A percentile compares a stretch with the other conserved stretches of the same genome.
Conservation (phyloP, 53 echinoderm and acorn worm species). For the Stichopus horrens region DNA sequence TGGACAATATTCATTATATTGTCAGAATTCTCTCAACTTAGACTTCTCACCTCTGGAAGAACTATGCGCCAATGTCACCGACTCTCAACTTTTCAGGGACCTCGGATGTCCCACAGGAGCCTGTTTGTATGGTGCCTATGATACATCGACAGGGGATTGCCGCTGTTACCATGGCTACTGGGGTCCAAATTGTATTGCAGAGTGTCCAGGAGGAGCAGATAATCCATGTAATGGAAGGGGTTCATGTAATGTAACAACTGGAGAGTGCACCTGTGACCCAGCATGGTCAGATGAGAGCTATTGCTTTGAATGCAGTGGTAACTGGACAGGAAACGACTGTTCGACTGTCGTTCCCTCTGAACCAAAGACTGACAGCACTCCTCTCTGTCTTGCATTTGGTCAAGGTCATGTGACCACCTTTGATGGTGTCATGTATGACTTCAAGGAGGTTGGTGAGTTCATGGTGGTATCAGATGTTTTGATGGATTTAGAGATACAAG, state of each 20-base stretch:
- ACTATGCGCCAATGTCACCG: constrained; percentile 65
- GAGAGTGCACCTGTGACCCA: constrained; percentile 70
- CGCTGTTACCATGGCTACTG: constrained; percentile 75
- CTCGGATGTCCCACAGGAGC: constrained; percentile 65
- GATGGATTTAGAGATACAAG: constrained; percentile 58
- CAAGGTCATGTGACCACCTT: constrained; percentile 81
- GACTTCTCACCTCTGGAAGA: constrained; percentile 45
- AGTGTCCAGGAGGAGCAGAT: constrained; percentile 72
- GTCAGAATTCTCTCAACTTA: constrained; percentile 62
- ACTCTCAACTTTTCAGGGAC: constrained; percentile 55
- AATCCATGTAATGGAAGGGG: constrained; percentile 78
- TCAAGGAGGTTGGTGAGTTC: constrained; percentile 89
- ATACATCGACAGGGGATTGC: constrained; percentile 57
- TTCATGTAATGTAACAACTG: constrained; percentile 66
- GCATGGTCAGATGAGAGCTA: constrained; percentile 73
- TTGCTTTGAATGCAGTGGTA: constrained; percentile 69
- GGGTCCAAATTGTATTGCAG: constrained; percentile 61
- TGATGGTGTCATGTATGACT: constrained; percentile 79
- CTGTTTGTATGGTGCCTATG: constrained; percentile 66
- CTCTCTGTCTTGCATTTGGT: constrained; percentile 69
- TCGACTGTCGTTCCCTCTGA: constrained; percentile 49
- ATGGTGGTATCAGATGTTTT: constrained; percentile 34
- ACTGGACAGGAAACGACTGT: constrained; percentile 81
- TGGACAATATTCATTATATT: constrained; percentile 62
- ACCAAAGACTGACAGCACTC: constrained; percentile 44